Percentiles rank a stretch among this genome's conserved stretches.
phyloP scores from a whole-genome alignment of 2,888 invertebrate species.

The Sinotaia quadrata region DNA sequence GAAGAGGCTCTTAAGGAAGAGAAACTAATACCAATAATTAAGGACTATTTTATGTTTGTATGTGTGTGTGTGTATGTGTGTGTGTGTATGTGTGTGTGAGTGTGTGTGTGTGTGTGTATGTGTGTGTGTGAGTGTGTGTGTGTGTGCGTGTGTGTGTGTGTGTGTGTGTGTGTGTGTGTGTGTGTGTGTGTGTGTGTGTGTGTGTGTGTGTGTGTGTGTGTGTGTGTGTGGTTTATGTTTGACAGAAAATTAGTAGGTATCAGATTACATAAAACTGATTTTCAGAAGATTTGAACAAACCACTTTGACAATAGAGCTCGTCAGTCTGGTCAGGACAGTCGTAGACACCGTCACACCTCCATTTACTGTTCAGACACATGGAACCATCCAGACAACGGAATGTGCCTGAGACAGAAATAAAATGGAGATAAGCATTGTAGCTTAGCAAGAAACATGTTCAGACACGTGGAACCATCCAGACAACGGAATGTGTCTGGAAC shows the following conservation, averaged over 20 bases:
- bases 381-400: slow-evolving; percentile 36
- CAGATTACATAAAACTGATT: too few relatives aligned
- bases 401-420: too few relatives aligned
- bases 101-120: not conserved
- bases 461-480: not conserved
- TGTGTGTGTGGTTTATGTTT: not conserved
- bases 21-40: too few relatives aligned
- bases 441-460: not conserved
- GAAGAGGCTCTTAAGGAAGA: too few relatives aligned
- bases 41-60: not conserved
- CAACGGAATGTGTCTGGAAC: not conserved
- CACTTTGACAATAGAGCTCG: slow-evolving; percentile 36
- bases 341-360: slow-evolving; percentile 37
- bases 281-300: too few relatives aligned
- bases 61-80: not conserved
- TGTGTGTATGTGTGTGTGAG: not conserved
- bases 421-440: not conserved
- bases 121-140: not conserved
- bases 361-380: slow-evolving; percentile 33
- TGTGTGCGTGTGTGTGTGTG: too few relatives aligned
- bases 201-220: not conserved
- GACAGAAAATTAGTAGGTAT: not conserved
- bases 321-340: slow-evolving; percentile 41
- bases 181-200: too few relatives aligned
- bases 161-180: too few relatives aligned